Evolutionary conservation across 1,140 invertebrate genomes (phyloP), one percentile per base, ranked within the genome.

Genomic region (Pseudomyrmex concolor): DNA sequence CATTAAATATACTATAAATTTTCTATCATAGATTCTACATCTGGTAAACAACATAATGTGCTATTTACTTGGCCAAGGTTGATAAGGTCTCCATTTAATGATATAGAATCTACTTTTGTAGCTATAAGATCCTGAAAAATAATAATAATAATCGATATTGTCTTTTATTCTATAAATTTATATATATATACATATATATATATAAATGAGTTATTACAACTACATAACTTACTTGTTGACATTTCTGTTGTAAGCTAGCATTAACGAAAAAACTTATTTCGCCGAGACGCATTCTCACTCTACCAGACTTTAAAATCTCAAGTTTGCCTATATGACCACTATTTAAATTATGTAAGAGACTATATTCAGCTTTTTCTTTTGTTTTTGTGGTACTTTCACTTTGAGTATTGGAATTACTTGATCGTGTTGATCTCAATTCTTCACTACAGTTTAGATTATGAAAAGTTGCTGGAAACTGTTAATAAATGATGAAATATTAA

Each of bases 381-480:
- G 64, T 48, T 83, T 88, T 91, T 66, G 59, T 68, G 50, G 62
- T 60, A 60, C 74, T 88, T 22, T 86, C 63, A 43, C 74, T 89
- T 4, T 76, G 62, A 50, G 50, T 15, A 60, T 1, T 84, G 5
- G 81, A 10, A 15, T 83, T 43, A 57, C 72, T 64, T 83, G 76
- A 19, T 67, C 82, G 78, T 81, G 84, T 86, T 2, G 81, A 12
- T 74, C 51, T 85, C 22, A 77, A 22, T 43, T 90, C 89, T 25
- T 86, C 86, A 22, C 85, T 34, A 87, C 13, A 74, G 66, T 80
- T 62, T 77, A 34, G 93, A 72, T 50, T 92, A 89, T 60, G 93
- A 93, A 22, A 94, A 91, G 81, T 91, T 92, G 76, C 91, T 84
- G 93, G 93, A 89, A 94, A 91, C 94, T 94, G 9, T 59, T 84